Percentiles rank a stretch among this genome's conserved stretches.
These are phyloP conservation scores for Morpho deidamia DNA, from an alignment of 2,888 invertebrate genomes.

Conservation along the genomic window DNA sequence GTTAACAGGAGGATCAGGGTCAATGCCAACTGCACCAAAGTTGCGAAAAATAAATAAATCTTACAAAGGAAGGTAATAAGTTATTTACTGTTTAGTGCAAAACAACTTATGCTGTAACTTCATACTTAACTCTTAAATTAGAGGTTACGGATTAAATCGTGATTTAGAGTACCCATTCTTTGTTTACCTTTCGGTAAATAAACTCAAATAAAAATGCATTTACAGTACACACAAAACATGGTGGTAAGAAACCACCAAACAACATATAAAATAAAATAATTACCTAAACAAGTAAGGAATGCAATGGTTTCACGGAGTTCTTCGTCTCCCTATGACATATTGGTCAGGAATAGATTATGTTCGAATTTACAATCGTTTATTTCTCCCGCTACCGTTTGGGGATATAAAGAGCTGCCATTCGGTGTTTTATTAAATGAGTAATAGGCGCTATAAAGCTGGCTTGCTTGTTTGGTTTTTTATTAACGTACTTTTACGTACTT, in stretches of 20 bases:
- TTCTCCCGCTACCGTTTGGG: constrained; percentile 33
- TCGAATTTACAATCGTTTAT: constrained; percentile 31
- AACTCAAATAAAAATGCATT: no score
- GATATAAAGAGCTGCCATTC: constrained; percentile 31
- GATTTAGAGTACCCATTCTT: no score
- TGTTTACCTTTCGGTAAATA: no score
- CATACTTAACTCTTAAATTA: no score
- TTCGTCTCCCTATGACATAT: constrained; percentile 23
- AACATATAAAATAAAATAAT: constrained; percentile 18
- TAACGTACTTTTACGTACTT: constrained; percentile 8
- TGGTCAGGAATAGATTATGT: constrained; percentile 43
- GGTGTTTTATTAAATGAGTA: constrained; percentile 27
- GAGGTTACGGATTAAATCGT: no score
- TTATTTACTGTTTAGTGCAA: no score
- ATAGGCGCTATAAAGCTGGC: constrained; percentile 26
- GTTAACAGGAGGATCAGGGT: no score
- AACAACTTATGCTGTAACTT: no score
- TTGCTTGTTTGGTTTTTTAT: constrained; percentile 17
- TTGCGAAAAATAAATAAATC: no score
- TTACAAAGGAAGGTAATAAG: no score
- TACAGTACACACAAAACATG: background rate
- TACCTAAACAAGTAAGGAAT: constrained; percentile 19
- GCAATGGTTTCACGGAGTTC: constrained; percentile 1
- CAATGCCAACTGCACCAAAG: no score
- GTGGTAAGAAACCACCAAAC: background rate